Evolutionary conservation across 1,140 invertebrate genomes (phyloP).

Genomic region (Plutomurus gul): DNA sequence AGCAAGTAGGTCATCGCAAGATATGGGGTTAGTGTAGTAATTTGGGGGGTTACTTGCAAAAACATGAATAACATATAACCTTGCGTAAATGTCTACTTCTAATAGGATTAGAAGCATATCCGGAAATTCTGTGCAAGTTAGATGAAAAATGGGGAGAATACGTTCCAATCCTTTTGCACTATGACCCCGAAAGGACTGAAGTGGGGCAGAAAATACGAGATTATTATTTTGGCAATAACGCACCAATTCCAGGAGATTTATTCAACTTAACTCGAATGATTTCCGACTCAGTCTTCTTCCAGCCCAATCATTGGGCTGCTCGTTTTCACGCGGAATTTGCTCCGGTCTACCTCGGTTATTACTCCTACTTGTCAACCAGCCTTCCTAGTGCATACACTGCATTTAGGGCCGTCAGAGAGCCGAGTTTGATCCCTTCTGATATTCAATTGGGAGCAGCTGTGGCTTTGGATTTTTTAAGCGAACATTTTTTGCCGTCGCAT

Average conservation of each 20-base stretch:
- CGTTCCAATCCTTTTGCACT: conserved; percentile 6
- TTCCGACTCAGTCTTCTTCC: conserved; percentile 27
- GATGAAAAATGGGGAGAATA: background rate
- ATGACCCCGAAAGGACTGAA: background rate
- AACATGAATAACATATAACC: background rate
- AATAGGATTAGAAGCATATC: background rate
- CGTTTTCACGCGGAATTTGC: conserved; percentile 12
- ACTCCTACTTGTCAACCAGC: background rate
- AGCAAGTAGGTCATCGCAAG: background rate
- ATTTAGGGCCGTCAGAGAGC: background rate
- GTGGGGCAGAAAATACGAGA: background rate
- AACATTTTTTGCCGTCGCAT: background rate
- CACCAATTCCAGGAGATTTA: background rate
- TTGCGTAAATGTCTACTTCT: background rate
- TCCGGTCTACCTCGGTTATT: conserved; percentile 36
- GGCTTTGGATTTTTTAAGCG: background rate
- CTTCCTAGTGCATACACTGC: background rate
- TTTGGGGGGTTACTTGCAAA: background rate
- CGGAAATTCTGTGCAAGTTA: background rate
- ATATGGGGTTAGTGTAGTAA: background rate
- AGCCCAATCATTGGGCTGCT: background rate
- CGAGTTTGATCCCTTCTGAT: too few species aligned
- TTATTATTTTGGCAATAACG: background rate
- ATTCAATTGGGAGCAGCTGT: background rate
- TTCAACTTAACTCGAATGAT: background rate